Percentiles rank a stretch among this genome's conserved stretches.
Conservation (phyloP, 2,113 vertebrate species). For the Rhabdornis inornatus region DNA sequence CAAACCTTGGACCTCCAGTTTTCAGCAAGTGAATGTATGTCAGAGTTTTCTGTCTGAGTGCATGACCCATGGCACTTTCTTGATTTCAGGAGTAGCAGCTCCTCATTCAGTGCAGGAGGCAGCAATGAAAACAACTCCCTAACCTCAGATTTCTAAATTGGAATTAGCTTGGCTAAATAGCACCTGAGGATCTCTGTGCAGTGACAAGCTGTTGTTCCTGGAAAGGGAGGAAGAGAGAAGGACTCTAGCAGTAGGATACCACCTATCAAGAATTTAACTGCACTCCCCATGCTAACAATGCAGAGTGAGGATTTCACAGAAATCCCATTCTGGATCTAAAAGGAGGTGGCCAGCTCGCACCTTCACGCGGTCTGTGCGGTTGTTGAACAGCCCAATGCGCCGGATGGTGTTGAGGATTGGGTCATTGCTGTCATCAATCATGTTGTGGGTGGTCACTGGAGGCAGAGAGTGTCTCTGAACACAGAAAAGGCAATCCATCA, state of each 20-base stretch:
- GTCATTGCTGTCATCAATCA: conserved; percentile 88
- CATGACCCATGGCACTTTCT: neutral
- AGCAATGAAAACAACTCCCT: neutral
- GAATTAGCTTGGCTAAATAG: neutral
- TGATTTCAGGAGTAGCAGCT: neutral
- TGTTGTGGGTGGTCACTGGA: conserved; percentile 98
- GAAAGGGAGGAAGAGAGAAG: neutral
- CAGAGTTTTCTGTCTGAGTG: neutral
- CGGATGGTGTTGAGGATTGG: conserved; percentile 91
- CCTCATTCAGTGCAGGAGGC: neutral
- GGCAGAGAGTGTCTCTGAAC: conserved; percentile 87
- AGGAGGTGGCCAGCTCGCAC: conserved; percentile 42
- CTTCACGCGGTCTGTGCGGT: conserved; percentile 90
- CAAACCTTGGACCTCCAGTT: neutral
- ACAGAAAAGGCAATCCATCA: neutral
- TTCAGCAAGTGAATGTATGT: neutral
- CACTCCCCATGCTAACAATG: neutral
- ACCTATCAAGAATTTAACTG: neutral
- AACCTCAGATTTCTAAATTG: neutral
- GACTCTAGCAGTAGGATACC: neutral
- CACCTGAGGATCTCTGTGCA: neutral
- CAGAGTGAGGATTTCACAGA: neutral
- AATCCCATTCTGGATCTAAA: neutral
- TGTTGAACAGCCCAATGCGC: conserved; percentile 92
- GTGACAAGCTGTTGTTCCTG: neutral